Percentiles rank a stretch among this genome's conserved stretches.
These are phyloP conservation scores for Zele albiditarsus DNA, from an alignment of 2,888 invertebrate genomes.

Conservation along the genomic window DNA sequence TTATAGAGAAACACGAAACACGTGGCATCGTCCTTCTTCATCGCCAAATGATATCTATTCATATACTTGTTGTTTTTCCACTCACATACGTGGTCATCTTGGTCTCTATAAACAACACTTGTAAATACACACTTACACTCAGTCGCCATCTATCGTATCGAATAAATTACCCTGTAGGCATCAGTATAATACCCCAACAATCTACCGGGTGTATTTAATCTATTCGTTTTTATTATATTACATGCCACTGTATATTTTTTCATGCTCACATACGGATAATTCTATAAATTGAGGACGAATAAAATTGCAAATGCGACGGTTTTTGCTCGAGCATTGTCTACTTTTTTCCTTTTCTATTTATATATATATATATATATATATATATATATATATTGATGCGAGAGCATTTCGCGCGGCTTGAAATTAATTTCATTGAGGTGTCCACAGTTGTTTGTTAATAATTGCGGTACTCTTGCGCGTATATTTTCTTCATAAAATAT, in stretches of 20 bases:
- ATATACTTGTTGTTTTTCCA: not conserved
- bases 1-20: not conserved
- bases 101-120: slow-evolving; percentile 17
- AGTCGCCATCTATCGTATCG: slow-evolving; percentile 23
- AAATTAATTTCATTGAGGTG: not conserved
- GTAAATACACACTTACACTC: slow-evolving; percentile 38
- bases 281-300: too few species aligned
- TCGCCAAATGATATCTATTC: not conserved
- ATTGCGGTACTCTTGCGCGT: not conserved
- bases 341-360: too few species aligned
- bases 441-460: not conserved
- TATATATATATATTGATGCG: too few species aligned
- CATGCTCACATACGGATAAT: not conserved
- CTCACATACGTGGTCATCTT: not conserved
- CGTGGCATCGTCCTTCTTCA: not conserved
- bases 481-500: not conserved
- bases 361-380: too few species aligned
- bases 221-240: not conserved
- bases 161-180: slow-evolving; percentile 35
- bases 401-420: too few species aligned
- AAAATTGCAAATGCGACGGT: too few species aligned
- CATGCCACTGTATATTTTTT: not conserved
- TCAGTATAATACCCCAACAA: slow-evolving; percentile 3
- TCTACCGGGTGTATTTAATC: slow-evolving; percentile 29
- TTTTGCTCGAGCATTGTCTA: too few species aligned